phyloP scores from a whole-genome alignment of 2,888 invertebrate species.

The Philaethria dido region DNA sequence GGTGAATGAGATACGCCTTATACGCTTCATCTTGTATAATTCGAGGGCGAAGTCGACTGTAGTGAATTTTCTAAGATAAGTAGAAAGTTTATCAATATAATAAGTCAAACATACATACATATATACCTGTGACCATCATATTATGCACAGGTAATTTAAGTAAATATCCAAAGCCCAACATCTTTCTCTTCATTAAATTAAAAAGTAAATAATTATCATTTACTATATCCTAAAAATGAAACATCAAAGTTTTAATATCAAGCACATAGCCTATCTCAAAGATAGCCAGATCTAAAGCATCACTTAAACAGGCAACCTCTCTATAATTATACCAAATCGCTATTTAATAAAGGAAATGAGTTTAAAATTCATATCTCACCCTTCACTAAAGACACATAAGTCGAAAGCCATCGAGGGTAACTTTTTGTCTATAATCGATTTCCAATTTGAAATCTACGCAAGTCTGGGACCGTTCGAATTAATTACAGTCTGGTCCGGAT shows the following conservation, averaged over 20 bases:
- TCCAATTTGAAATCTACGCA: constrained; percentile 25
- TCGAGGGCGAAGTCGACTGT: too few relatives aligned
- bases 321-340: not conserved
- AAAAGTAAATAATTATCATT: not conserved
- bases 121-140: too few relatives aligned
- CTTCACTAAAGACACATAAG: not conserved
- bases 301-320: not conserved
- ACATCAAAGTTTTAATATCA: not conserved
- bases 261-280: not conserved
- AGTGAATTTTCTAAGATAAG: too few relatives aligned
- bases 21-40: too few relatives aligned
- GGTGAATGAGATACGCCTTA: too few relatives aligned
- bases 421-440: constrained; percentile 28
- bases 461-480: constrained; percentile 21
- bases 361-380: not conserved
- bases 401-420: not conserved
- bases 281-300: not conserved
- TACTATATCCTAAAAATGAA: not conserved
- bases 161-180: not conserved
- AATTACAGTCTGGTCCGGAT: constrained; percentile 22
- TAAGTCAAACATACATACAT: too few relatives aligned
- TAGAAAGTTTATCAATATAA: too few relatives aligned
- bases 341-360: constrained; percentile 8
- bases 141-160: too few relatives aligned
- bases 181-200: not conserved